Evolutionary conservation across 2,888 invertebrate species (phyloP), one percentile per base, ranked within the genome.

Genomic region (Hypercompe scribonia): DNA sequence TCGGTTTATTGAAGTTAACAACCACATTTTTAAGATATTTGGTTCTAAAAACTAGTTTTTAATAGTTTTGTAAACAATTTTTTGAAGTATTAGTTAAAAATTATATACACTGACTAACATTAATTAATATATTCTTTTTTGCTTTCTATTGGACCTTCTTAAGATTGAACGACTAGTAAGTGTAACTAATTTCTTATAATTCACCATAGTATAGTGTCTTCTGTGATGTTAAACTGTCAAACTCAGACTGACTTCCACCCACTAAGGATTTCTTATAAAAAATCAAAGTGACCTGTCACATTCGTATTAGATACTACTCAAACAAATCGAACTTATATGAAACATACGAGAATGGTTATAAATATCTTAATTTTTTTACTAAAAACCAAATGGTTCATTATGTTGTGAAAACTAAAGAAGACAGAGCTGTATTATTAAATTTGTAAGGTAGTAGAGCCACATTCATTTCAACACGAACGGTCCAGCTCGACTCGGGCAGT

Each of bases 101-200:
- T n/a, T 58, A 13, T 13, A 13, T 15, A 33, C 50, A 50, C 18
- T 42, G 1, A 13, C 0, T n/a, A 65, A 8, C n/a, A 54, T 15
- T 36, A 31, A 33, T 68, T 34, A 2, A n/a, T n/a, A 3, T 54
- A 54, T n/a, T 33, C 46, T 36, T 82, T 78, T 79, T 75, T 80
- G 87, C 86, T 83, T 81, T 50, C 84, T 76, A 70, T 82, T 70
- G 86, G 89, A 85, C 76, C 65, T 78, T 71, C 77, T 79, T 78
- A 79, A 90, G 90, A 84, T 90, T 79, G 78, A 84, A 66, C 42
- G 78, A 71, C 50, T 82, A 76, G 84, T 84, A 77, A 80, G 84
- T 82, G 84, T 74, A 74, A 84, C 83, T n/a, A 61, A n/a, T 68
- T 66, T 28, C 1, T 5, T 11, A 18, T 34, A 68, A 24, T 15